These are phyloP conservation scores for Drosophila arawakana DNA, from an alignment of 1,140 invertebrate species.

Conservation along the genomic window DNA sequence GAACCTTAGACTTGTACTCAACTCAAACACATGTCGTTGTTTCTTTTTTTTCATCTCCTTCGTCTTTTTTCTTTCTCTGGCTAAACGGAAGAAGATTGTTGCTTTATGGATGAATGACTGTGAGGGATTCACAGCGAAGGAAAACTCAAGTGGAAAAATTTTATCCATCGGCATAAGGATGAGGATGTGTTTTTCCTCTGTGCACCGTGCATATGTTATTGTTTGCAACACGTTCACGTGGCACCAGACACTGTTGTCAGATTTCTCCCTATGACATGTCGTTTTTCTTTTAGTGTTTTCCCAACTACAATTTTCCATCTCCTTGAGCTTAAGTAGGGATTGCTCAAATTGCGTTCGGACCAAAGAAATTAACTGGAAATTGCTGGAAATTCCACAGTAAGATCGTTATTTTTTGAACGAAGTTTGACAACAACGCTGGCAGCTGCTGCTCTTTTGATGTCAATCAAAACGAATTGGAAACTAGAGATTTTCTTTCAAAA, in stretches of 20 bases:
- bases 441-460: conserved; percentile 34
- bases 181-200: conserved; percentile 45
- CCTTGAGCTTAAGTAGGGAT: conserved; percentile 37
- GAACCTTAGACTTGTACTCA: conserved; percentile 48
- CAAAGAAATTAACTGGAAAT: conserved; percentile 24
- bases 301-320: conserved; percentile 11
- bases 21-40: conserved; percentile 77
- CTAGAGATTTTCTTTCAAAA: neutral
- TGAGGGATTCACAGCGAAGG: conserved; percentile 14
- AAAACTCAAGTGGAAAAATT: conserved; percentile 81
- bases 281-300: conserved; percentile 46
- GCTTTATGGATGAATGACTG: conserved; percentile 62
- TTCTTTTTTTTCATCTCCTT: neutral
- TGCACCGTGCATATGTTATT: conserved; percentile 59
- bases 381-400: conserved; percentile 3
- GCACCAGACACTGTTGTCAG: conserved; percentile 49
- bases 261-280: conserved; percentile 67
- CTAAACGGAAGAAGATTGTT: conserved; percentile 70
- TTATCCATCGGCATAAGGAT: conserved; percentile 36
- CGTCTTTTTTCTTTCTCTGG: conserved; percentile 1
- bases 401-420: conserved; percentile 2
- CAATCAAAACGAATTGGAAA: conserved; percentile 8
- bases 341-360: conserved; percentile 54
- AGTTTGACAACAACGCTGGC: conserved; percentile 37
- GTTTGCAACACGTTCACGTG: conserved; percentile 69